Evolutionary conservation across 2,113 vertebrate species (phyloP).

Genomic region (Coracopsis vasa): DNA sequence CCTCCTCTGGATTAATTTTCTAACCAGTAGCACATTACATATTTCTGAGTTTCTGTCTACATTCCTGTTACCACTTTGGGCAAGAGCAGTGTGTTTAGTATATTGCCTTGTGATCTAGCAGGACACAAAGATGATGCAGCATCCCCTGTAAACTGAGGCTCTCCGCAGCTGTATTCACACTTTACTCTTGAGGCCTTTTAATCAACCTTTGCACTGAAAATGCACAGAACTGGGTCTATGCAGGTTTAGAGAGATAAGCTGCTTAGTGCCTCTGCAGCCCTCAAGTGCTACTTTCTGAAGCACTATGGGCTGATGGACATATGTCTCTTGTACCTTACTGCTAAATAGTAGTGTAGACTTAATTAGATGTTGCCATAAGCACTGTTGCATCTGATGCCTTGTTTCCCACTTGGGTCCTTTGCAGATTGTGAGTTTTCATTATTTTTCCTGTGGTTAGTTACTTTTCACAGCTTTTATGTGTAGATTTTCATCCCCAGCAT

Average conservation of each 20-base stretch:
- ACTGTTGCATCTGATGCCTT: not conserved
- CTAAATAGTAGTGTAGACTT: not conserved
- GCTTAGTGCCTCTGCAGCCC: not conserved
- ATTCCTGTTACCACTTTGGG: not conserved
- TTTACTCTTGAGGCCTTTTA: not conserved
- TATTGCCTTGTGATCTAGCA: not conserved
- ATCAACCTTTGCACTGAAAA: not conserved
- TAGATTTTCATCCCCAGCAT: not conserved
- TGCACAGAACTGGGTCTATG: not conserved
- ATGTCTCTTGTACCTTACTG: rapidly evolving
- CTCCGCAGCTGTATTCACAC: not conserved
- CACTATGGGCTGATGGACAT: not conserved
- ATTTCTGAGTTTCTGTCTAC: not conserved
- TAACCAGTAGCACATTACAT: not conserved
- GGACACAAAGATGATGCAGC: not conserved
- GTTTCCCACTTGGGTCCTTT: not conserved
- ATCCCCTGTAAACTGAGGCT: not conserved
- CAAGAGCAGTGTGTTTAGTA: not conserved
- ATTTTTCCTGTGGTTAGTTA: not conserved
- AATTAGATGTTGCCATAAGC: not conserved
- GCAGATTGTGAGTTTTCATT: not conserved
- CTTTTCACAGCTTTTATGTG: not conserved
- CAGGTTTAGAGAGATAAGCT: not conserved
- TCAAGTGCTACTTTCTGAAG: not conserved
- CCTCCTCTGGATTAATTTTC: not conserved